Percentiles rank a stretch among this genome's conserved stretches.
Evolutionary conservation across 2,797 vertebrate species (phyloP).

Genomic region (Sebastiscus tertius): DNA sequence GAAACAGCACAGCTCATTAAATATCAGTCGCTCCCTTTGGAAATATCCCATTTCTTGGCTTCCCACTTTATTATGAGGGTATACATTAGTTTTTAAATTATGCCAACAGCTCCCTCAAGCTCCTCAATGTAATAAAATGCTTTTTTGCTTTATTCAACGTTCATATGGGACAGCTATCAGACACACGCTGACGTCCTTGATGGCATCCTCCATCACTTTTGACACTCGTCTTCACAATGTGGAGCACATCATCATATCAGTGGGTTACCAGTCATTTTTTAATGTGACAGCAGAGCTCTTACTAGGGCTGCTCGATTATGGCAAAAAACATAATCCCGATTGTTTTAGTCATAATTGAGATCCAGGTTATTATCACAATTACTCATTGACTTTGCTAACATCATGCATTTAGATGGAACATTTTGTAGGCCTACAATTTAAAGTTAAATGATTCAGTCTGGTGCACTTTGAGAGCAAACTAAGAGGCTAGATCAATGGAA

Average conservation of each 20-base stretch:
- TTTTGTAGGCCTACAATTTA: too few relatives aligned
- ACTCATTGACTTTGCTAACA: too few relatives aligned
- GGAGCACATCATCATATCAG: neutral
- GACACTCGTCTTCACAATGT: neutral
- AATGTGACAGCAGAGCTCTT: neutral
- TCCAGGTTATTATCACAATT: too few relatives aligned
- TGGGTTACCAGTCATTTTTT: neutral
- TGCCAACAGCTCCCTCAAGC: neutral
- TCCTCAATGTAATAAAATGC: neutral
- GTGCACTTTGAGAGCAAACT: too few relatives aligned
- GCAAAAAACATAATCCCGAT: neutral
- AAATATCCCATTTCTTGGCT: conserved; percentile 13
- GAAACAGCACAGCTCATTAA: conserved; percentile 40
- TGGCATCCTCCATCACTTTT: conserved; percentile 10
- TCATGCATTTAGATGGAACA: too few relatives aligned
- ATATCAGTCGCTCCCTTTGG: conserved; percentile 24
- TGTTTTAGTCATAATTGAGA: neutral
- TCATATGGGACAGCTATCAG: neutral
- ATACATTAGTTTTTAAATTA: conserved; percentile 10
- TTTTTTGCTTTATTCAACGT: neutral
- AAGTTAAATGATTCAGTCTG: too few relatives aligned
- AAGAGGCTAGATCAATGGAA: too few relatives aligned
- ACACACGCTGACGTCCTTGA: neutral
- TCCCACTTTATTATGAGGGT: conserved; percentile 1
- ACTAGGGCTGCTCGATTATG: neutral